Conservation (phyloP, 2,888 invertebrate species). For the Rhyacophila evoluta region DNA sequence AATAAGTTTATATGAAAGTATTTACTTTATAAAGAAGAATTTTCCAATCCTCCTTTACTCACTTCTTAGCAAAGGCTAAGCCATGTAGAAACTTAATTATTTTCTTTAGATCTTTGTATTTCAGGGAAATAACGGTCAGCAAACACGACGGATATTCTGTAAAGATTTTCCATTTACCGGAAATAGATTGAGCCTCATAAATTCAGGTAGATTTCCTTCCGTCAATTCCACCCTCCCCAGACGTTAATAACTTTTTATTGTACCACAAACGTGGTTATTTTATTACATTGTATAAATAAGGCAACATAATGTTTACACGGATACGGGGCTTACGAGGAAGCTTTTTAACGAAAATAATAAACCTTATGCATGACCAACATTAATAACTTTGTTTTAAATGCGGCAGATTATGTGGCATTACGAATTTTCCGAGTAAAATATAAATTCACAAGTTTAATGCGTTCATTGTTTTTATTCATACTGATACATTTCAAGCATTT, state of each 20-base stretch:
- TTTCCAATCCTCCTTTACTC: background rate
- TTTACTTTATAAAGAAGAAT: constrained; percentile 5
- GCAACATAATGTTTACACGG: background rate
- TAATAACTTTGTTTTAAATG: background rate
- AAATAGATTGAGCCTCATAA: constrained; percentile 9
- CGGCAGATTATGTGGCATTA: background rate
- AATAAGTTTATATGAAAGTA: background rate
- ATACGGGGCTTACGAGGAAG: background rate
- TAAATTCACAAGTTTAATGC: background rate
- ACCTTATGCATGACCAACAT: background rate
- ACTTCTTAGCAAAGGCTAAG: constrained; percentile 6
- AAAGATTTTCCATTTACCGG: constrained; percentile 1
- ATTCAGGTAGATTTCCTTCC: constrained; percentile 22
- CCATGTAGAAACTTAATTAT: constrained; percentile 3
- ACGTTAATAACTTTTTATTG: constrained; percentile 8
- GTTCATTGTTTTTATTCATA: background rate
- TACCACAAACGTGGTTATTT: constrained; percentile 5
- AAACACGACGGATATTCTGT: background rate
- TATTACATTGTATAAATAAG: constrained; percentile 7
- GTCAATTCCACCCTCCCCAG: background rate
- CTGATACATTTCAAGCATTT: no score
- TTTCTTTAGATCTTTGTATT: constrained; percentile 1
- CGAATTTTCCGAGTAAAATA: background rate
- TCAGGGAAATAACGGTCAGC: constrained; percentile 11
- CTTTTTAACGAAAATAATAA: background rate